Base-by-base conservation (phyloP, 2,888 invertebrate genomes). In the Mesoligia furuncula region DNA sequence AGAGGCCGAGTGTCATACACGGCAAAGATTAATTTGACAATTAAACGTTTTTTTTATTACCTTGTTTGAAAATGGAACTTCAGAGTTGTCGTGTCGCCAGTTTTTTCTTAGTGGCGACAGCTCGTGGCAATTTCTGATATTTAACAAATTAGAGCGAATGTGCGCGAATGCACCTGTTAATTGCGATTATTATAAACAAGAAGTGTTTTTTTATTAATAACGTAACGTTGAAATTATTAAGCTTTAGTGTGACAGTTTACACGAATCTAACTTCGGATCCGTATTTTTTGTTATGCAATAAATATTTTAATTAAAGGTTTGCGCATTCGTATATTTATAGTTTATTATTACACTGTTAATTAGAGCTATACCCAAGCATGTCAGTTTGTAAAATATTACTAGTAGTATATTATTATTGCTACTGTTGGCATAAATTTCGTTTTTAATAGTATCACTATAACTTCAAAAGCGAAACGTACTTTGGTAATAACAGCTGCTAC, bases 401-500 rank as follows among this genome's bases (percentile, higher is more conserved):
- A 42, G 67, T 77, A n/a, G 54, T 13, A 45, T 75, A 70, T 74
- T 65, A 73, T 31, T 65, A 64, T 27, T 73, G 79, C 72, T 73
- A 79, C 68, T 75, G 67, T 71, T 72, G n/a, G 71, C 39, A 36
- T 51, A 61, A 65, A 77, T 79, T 72, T 70, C 5, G 73, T 76
- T 70, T 74, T 66, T 71, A 57, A 71, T 72, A 85, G 72, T 84
- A 85, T 77, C 77, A 77, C 45, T 77, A 39, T 68, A 75, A 85
- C 70, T 76, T 79, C 45, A 80, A 87, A 80, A 73, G 61, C 24
- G 36, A 75, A 65, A 80, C 73, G 61, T n/a, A 81, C 83, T 77
- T 80, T 74, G 67, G 85, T 88, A 89, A 93, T 90, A 91, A 94
- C 96, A 95, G 95, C 96, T 96, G 96, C 95, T 91, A 88, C 90